These are phyloP conservation scores for Neocrepidodera transversa DNA, from an alignment of 2,888 invertebrate species.

Conservation along the genomic window DNA sequence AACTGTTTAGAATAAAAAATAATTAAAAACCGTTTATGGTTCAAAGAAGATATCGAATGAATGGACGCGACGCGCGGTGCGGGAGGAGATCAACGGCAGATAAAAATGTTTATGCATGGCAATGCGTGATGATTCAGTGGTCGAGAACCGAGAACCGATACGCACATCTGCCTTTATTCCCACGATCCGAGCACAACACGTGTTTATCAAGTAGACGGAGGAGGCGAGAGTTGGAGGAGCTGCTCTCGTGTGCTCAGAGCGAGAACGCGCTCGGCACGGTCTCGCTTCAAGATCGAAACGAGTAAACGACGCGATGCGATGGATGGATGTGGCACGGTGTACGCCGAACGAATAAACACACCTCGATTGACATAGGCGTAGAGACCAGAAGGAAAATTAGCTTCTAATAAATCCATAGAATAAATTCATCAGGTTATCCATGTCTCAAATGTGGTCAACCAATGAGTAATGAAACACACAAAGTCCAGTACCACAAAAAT, in stretches of 20 bases:
- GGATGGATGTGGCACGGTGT: not conserved
- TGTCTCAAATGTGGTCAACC: too few relatives aligned
- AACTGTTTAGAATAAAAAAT: too few relatives aligned
- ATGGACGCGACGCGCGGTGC: constrained; percentile 27
- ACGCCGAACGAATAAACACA: not conserved
- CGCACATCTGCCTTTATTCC: constrained; percentile 59
- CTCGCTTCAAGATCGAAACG: not conserved
- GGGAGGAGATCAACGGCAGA: constrained; percentile 31
- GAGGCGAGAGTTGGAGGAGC: constrained; percentile 44
- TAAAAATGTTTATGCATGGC: constrained; percentile 44
- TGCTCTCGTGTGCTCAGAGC: constrained; percentile 31
- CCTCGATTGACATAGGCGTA: too few relatives aligned
- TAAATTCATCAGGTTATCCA: too few relatives aligned
- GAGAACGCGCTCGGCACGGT: constrained; percentile 29
- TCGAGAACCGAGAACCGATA: constrained; percentile 21
- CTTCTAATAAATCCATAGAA: too few relatives aligned
- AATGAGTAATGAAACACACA: too few relatives aligned
- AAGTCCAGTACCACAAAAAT: too few relatives aligned
- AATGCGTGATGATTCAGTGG: constrained; percentile 43
- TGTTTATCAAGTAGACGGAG: constrained; percentile 49
- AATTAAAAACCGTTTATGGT: not conserved
- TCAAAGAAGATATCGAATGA: not conserved
- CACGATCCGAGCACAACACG: constrained; percentile 56
- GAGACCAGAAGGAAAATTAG: too few relatives aligned
- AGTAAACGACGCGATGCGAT: too few relatives aligned